Percentiles rank a stretch among this genome's conserved stretches.
phyloP scores from a whole-genome alignment of 2,113 vertebrate species.

The Rhinichthys klamathensis region DNA sequence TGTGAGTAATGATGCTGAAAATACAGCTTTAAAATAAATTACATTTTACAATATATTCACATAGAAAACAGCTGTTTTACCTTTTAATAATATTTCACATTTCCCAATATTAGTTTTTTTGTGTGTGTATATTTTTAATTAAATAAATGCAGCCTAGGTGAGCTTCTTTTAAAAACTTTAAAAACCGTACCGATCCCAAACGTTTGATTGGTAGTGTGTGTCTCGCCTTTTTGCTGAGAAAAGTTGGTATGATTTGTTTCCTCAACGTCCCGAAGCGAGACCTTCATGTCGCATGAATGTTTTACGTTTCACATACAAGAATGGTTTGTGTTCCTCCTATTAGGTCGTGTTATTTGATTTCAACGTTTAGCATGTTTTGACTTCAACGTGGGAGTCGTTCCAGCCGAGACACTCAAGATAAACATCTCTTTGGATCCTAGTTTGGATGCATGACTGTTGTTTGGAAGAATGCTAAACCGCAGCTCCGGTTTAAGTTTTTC shows the following conservation, averaged over 20 bases:
- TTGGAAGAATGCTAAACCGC: background rate
- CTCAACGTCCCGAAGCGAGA: background rate
- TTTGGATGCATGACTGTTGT: conserved; percentile 23
- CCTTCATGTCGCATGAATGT: background rate
- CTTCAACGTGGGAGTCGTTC: background rate
- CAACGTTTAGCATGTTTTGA: background rate
- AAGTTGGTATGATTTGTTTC: background rate
- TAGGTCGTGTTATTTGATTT: background rate
- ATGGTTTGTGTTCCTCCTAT: background rate
- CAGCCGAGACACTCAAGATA: background rate
- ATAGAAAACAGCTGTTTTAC: too few relatives aligned
- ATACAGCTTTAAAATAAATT: too few relatives aligned
- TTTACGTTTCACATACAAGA: background rate
- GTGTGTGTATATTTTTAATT: too few relatives aligned
- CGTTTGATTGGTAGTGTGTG: background rate
- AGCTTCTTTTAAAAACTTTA: too few relatives aligned
- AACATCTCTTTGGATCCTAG: background rate
- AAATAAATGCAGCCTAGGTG: too few relatives aligned
- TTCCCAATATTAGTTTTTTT: too few relatives aligned
- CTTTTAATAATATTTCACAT: too few relatives aligned
- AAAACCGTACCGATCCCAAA: too few relatives aligned
- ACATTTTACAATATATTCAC: too few relatives aligned
- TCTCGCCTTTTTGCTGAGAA: background rate
- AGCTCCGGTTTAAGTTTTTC: background rate
- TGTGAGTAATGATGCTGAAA: too few relatives aligned